These are phyloP conservation scores for Notodonta ziczac DNA, from an alignment of 2,888 invertebrate genomes.

Conservation along the genomic window DNA sequence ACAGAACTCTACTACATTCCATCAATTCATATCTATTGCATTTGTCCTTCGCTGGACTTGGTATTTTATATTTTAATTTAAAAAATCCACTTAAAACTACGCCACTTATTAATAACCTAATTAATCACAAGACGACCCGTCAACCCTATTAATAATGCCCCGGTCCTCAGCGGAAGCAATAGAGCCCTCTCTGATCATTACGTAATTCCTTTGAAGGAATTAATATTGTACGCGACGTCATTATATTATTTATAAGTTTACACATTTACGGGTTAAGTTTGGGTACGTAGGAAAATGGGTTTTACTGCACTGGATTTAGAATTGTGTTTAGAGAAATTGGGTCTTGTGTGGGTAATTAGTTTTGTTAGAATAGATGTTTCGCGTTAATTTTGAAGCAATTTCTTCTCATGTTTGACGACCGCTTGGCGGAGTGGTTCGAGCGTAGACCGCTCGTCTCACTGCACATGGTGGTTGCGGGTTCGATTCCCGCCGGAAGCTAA, in stretches of 20 bases:
- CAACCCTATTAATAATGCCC: constrained; percentile 37
- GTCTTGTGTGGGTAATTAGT: background rate
- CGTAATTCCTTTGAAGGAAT: constrained; percentile 27
- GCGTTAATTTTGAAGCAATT: constrained; percentile 3
- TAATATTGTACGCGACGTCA: constrained; percentile 27
- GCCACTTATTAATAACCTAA: constrained; percentile 3
- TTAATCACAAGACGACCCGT: constrained; percentile 25
- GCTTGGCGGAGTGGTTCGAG: too few species aligned
- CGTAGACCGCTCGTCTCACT: too few species aligned
- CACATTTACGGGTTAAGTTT: constrained; percentile 1
- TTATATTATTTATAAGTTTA: constrained; percentile 16
- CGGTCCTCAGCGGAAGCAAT: constrained; percentile 28
- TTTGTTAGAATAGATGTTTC: background rate
- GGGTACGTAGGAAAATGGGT: background rate
- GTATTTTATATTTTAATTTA: background rate
- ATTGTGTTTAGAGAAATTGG: background rate
- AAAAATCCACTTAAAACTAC: background rate
- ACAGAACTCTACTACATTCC: too few species aligned
- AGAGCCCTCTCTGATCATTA: constrained; percentile 24
- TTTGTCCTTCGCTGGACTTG: too few species aligned
- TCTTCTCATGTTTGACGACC: too few species aligned
- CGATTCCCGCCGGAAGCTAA: too few species aligned
- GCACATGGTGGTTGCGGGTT: too few species aligned
- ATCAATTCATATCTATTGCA: too few species aligned
- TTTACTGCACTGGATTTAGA: accelerated